Percentiles rank a stretch among this genome's conserved stretches.
Evolutionary conservation across 2,888 invertebrate species (phyloP).

Genomic region (Hecatera dysodea): DNA sequence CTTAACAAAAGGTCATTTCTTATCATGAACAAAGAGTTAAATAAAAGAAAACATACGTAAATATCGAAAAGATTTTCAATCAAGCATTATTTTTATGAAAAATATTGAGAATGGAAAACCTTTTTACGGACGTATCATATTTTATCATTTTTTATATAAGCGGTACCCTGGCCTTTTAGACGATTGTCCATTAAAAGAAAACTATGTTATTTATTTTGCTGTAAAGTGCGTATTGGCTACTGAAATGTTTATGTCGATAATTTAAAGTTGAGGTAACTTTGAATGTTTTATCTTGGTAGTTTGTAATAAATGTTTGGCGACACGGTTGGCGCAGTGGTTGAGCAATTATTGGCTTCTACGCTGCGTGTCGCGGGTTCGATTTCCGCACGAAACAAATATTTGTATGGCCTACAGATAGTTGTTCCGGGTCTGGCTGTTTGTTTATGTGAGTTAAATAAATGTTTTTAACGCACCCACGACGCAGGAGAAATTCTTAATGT

Average conservation of each 20-base stretch:
- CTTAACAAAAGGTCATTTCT: not conserved
- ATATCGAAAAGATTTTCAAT: conserved; percentile 35
- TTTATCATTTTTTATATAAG: conserved; percentile 34
- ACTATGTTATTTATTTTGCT: not conserved
- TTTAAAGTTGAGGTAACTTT: not conserved
- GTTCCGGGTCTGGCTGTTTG: no score
- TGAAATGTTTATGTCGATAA: not conserved
- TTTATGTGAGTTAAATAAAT: no score
- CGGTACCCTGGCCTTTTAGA: conserved; percentile 19
- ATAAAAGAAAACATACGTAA: not conserved
- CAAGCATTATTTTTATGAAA: conserved; percentile 22
- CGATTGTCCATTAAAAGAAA: conserved; percentile 4
- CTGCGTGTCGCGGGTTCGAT: no score
- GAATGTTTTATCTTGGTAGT: not conserved
- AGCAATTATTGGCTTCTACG: no score
- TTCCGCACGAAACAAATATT: no score
- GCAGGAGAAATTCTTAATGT: no score
- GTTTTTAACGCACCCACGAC: no score
- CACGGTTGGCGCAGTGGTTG: no score
- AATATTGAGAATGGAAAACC: conserved; percentile 2
- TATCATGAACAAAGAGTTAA: not conserved
- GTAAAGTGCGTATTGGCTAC: not conserved
- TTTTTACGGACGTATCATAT: conserved; percentile 25
- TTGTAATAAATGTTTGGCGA: no score
- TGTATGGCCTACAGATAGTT: no score